phyloP scores from a whole-genome alignment of 2,888 invertebrate species.

The Noctuana brunneofusca region DNA sequence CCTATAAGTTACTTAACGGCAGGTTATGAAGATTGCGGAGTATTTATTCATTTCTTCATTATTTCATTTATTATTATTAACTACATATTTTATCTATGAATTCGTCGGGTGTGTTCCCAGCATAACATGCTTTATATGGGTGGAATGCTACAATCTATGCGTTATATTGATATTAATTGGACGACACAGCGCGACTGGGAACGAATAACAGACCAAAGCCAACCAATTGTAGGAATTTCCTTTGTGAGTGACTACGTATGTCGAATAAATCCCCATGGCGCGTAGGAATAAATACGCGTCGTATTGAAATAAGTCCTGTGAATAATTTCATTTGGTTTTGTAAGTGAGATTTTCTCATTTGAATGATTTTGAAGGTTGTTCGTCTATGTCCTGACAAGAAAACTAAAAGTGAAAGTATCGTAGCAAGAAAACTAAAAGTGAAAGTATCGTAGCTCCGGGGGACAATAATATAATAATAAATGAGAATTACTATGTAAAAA shows the following conservation, averaged over 20 bases:
- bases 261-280: slow-evolving; percentile 57
- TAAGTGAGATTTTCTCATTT: background rate
- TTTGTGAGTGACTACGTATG: slow-evolving; percentile 59
- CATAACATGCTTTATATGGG: slow-evolving; percentile 19
- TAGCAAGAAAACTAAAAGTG: too few species aligned
- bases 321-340: slow-evolving; percentile 31
- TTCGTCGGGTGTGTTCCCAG: background rate
- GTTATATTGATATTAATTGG: slow-evolving; percentile 72
- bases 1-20: too few species aligned
- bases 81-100: too few species aligned
- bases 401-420: too few species aligned
- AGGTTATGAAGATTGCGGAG: too few species aligned
- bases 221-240: slow-evolving; percentile 62
- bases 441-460: too few species aligned
- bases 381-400: too few species aligned
- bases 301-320: slow-evolving; percentile 27
- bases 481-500: too few species aligned
- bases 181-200: slow-evolving; percentile 55
- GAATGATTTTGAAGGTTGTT: slow-evolving; percentile 7
- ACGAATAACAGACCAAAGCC: slow-evolving; percentile 64
- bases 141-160: slow-evolving; percentile 44
- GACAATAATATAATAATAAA: too few species aligned
- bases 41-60: too few species aligned
- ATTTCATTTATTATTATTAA: too few species aligned
- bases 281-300: slow-evolving; percentile 19